Evolutionary conservation across 2,888 invertebrate genomes (phyloP), one percentile per base, ranked within the genome.

Genomic region (Pseudeuparius sepicola): DNA sequence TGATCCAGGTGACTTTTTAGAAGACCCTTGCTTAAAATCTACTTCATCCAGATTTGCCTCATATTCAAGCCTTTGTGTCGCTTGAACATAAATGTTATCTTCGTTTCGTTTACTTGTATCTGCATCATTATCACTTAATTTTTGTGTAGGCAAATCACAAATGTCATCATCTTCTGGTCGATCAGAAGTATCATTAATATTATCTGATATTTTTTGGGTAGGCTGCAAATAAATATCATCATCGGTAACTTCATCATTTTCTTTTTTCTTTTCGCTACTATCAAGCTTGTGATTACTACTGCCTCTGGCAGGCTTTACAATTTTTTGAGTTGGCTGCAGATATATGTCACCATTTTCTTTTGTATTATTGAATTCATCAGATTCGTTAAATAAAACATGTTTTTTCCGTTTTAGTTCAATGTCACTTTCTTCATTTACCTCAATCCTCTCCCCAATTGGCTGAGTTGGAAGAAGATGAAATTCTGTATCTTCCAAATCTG

Each of bases 261-360:
- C 24, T 20, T 10, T 15, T 16, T n/a, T 12, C 3, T 25, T 32
- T n/a, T 37, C 29, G 14, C 12, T 11, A 4, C 14, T 4, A 16
- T 14, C 20, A 3, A 4, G 9, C 4, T 33, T n/a, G 5, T 9
- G 7, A 28, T 31, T 28, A 7, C 14, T 34, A 6, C 25, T 11
- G 10, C n/a, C 27, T 42, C 18, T n/a, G n/a, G n/a, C n/a, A n/a
- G n/a, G n/a, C n/a, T n/a, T n/a, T 11, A 13, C 5, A 11, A 46
- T 12, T 40, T 39, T 37, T 40, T 51, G 49, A 12, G 50, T 50
- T 7, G 50, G 20, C 31, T 45, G 37, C 4, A 43, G 13, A 42
- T 45, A 48, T 34, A 50, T 36, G 24, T 44, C 44, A 41, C 46
- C 41, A 16, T 40, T 33, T 31, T n/a, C n/a, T n/a, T n/a, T n/a